Evolutionary conservation across 2,113 vertebrate species (phyloP), one percentile per base, ranked within the genome.

Genomic region (Penelope pileata): DNA sequence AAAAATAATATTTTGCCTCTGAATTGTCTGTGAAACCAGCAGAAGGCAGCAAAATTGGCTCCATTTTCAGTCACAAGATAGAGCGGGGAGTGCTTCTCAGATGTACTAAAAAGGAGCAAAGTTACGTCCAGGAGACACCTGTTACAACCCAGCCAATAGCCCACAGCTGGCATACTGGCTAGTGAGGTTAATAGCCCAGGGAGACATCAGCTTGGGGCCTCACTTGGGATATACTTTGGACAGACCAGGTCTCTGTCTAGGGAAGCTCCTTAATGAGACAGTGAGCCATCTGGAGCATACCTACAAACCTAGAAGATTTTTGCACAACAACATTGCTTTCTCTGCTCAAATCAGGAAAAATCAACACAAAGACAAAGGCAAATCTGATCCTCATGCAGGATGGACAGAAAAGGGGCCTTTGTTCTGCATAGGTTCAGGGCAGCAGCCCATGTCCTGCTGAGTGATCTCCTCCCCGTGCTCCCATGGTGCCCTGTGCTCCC

Each of bases 41-140:
- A 92, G 66, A 88, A 88, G 50, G 34, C 36, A 90, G 73, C 19
- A 89, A 69, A 66, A 40, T 34, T 54, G 48, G 12, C 58, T 91
- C 11, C 13, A 24, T 62, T 87, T 91, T 38, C 50, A 72, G n/a
- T 58, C 36, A 45, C 12, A 13, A 29, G 48, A 64, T 6, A 30
- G 30, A 18, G 40, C 47, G 47, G 12, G 7, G 5, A 88, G 27
- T 24, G 9, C 16, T 82, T 21, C 72, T 84, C 69, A 66, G 68
- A 53, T 30, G 16, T 88, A 88, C 22, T 27, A n/a, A 53, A 47
- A 36, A 59, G 38, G 36, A 76, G 27, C 10, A 81, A 67, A 10
- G n/a, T 17, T 70, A 34, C 60, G 89, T 78, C 62, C 48, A 76
- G 63, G 54, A 83, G 10, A 48, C 19, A 16, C 50, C 85, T 82